These are phyloP conservation scores for Chironomus striatipennis DNA, from an alignment of 1,140 invertebrate species.

Conservation along the genomic window DNA sequence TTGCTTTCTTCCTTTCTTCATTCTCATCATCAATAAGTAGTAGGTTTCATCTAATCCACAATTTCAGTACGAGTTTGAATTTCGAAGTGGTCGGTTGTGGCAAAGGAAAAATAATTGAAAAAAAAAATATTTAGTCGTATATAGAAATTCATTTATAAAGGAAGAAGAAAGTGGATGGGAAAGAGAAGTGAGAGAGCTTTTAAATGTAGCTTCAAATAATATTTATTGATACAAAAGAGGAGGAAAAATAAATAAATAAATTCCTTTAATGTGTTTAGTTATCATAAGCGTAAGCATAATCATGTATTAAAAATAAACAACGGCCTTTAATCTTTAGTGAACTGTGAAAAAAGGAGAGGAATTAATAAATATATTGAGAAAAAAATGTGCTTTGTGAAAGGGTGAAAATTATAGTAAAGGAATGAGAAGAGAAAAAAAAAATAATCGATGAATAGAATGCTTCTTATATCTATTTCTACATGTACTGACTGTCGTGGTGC, in stretches of 20 bases:
- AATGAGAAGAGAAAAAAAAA: neutral
- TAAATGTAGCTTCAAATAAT: too few species aligned
- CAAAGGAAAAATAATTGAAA: neutral
- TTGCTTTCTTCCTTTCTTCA: neutral
- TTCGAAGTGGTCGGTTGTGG: neutral
- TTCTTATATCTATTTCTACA: neutral
- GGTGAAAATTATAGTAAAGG: neutral
- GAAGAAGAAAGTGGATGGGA: too few species aligned
- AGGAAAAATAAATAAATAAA: too few species aligned
- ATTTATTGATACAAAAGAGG: too few species aligned
- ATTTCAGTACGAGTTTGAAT: neutral
- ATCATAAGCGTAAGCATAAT: neutral
- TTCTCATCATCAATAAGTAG: neutral
- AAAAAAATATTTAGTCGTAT: too few species aligned
- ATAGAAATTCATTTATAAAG: too few species aligned
- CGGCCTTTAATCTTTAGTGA: neutral
- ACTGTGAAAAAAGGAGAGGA: neutral
- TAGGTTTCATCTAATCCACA: neutral
- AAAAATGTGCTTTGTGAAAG: constrained; percentile 12
- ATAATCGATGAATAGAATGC: constrained; percentile 1
- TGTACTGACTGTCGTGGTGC: neutral
- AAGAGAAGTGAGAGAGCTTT: too few species aligned
- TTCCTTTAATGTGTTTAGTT: neutral
- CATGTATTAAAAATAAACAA: neutral
- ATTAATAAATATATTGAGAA: neutral